phyloP scores from a whole-genome alignment of 1,140 invertebrate genomes.

The Drosophila santomea region DNA sequence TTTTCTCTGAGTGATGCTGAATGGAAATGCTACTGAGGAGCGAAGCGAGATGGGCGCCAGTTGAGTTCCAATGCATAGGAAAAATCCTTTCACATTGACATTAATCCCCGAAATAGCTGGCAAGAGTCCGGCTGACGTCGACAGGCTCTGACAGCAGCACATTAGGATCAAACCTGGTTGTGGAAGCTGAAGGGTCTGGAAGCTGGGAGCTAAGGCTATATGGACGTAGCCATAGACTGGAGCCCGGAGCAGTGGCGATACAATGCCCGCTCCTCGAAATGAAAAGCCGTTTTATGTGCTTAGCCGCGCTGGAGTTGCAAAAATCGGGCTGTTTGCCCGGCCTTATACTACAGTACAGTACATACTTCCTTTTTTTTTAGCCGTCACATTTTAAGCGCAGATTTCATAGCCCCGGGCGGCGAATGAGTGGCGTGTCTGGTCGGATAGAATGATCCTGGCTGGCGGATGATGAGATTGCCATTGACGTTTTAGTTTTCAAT shows the following conservation, averaged over 20 bases:
- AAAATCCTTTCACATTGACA: conserved; percentile 80
- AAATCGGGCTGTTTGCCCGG: conserved; percentile 14
- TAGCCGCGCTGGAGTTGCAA: conserved; percentile 29
- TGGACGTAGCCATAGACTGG: conserved; percentile 3
- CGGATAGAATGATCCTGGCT: conserved; percentile 28
- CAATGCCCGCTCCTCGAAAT: conserved; percentile 22
- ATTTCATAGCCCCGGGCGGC: conserved; percentile 46
- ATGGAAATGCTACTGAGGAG: background rate
- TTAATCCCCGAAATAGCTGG: conserved; percentile 79
- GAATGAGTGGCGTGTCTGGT: conserved; percentile 56
- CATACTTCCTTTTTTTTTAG: conserved; percentile 1
- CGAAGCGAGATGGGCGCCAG: conserved; percentile 3
- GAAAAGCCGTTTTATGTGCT: conserved; percentile 51
- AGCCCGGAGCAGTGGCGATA: background rate
- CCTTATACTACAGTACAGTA: background rate
- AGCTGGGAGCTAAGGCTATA: conserved; percentile 12
- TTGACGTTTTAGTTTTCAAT: conserved; percentile 82
- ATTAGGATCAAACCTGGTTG: conserved; percentile 65
- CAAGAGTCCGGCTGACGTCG: conserved; percentile 56
- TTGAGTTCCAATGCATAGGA: conserved; percentile 32
- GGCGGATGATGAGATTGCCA: conserved; percentile 66
- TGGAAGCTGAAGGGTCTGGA: conserved; percentile 28
- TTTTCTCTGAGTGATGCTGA: conserved; percentile 4
- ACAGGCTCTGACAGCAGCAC: conserved; percentile 78
- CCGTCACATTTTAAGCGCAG: conserved; percentile 38